These are phyloP conservation scores for Discoglossus pictus DNA, from an alignment of 2,797 vertebrate genomes.

Conservation along the genomic window DNA sequence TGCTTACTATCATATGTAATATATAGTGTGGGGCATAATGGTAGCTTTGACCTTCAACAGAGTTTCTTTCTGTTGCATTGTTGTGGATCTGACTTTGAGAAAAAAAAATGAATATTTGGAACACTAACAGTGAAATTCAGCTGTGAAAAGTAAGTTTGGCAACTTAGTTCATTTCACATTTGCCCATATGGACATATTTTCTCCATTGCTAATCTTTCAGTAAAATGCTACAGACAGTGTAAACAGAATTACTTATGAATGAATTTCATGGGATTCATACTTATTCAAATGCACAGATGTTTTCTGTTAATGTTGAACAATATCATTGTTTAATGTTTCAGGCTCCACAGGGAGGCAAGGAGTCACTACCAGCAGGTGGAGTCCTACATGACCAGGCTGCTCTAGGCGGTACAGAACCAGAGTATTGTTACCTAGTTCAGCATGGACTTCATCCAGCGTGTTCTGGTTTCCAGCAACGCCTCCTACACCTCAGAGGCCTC, in stretches of 20 bases:
- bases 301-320: slow-evolving; percentile 34
- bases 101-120: slow-evolving; percentile 14
- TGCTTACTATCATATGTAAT: slow-evolving; percentile 23
- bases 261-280: slow-evolving; percentile 40
- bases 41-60: slow-evolving; percentile 27
- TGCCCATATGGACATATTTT: slow-evolving; percentile 31
- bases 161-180: slow-evolving; percentile 1
- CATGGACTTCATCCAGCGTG: too few relatives aligned
- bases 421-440: too few relatives aligned
- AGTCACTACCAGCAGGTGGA: too few relatives aligned
- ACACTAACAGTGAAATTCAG: slow-evolving; percentile 19
- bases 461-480: too few relatives aligned
- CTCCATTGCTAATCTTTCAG: slow-evolving; percentile 35
- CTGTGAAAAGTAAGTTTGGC: slow-evolving; percentile 6
- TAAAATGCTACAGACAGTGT: slow-evolving; percentile 16
- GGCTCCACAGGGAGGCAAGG: too few relatives aligned
- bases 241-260: slow-evolving; percentile 40
- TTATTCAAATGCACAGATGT: slow-evolving; percentile 43
- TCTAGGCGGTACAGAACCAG: too few relatives aligned
- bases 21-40: neutral
- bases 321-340: slow-evolving; percentile 42
- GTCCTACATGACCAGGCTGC: too few relatives aligned
- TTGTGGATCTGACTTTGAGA: slow-evolving; percentile 13
- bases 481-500: too few relatives aligned
- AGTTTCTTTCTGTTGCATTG: neutral